Evolutionary conservation across 2,888 invertebrate species (phyloP), one percentile per base, ranked within the genome.

Genomic region (Tetragonula carbonaria): DNA sequence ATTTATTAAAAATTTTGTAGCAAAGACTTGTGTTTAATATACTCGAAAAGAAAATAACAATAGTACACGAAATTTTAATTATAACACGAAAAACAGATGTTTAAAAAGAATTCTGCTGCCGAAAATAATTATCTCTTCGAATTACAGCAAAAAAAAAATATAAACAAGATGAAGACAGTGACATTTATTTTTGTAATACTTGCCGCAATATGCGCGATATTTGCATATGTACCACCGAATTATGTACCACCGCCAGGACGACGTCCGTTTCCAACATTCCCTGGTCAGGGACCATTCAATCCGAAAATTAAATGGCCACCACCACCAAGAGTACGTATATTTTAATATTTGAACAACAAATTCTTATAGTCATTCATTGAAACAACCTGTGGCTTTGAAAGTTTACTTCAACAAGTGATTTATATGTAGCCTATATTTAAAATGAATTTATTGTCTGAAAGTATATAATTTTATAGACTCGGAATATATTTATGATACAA

Each of bases 201-300:
- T 59, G 80, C 86, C 33, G 73, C 74, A 73, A 55, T 83, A 65
- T 79, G 83, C 51, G 74, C 59, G 57, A 65, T 75, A 70, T 79
- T 88, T 77, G 82, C 70, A 65, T 80, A 74, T 68, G 74, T 67
- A 68, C 77, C 78, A 72, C 67, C 66, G 63, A 28, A 67, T 14
- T 70, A 55, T 16, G 0, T 14, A 16, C 67, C 67, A 55, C 68
- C 53, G 71, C 68, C 55, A 21, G 50, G 55, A 71, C 66, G 28
- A 45, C 55, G 55, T 75, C 33, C 38, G 16, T 68, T 74, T 16
- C 66, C 65, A 53, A 53, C 11, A 16, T 78, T 74, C 51, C 78
- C 77, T n/a, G 87, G 85, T 6, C 80, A 82, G 0, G 80, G 82
- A 53, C 80, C 87, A 66, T 87, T 85, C 74, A 85, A 87, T 72